Conservation (phyloP, 2,113 vertebrate genomes). For the Aspidoscelis tigris region DNA sequence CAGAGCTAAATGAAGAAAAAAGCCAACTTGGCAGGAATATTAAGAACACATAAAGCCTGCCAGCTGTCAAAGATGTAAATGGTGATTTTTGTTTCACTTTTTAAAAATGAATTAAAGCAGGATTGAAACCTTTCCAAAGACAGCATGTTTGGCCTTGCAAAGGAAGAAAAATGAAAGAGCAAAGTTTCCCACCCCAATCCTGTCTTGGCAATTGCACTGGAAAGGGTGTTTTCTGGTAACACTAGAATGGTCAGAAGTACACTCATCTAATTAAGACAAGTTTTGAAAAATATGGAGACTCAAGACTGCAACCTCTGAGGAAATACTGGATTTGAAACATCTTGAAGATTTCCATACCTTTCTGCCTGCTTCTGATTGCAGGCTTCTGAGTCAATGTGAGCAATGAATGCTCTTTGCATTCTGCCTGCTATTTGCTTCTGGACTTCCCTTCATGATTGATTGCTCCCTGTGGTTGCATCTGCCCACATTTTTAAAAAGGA, state of each 20-base stretch:
- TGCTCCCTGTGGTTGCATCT: too few species aligned
- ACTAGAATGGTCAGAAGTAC: constrained; percentile 44
- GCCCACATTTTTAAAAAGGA: too few species aligned
- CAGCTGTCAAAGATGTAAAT: constrained; percentile 87
- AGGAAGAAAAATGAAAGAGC: constrained; percentile 79
- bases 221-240: constrained; percentile 75
- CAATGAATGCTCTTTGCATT: too few species aligned
- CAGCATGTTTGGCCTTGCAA: constrained; percentile 90
- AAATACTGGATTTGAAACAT: neutral
- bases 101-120: constrained; percentile 84
- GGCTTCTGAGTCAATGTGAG: too few species aligned
- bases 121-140: constrained; percentile 88
- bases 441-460: too few species aligned
- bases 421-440: too few species aligned
- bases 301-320: neutral
- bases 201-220: constrained; percentile 73
- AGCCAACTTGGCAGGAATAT: constrained; percentile 72
- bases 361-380: too few species aligned
- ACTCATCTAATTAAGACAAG: neutral
- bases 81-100: constrained; percentile 88
- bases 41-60: constrained; percentile 83
- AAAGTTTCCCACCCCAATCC: constrained; percentile 74
- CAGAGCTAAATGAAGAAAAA: constrained; percentile 78
- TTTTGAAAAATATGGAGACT: neutral
- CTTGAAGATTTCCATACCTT: neutral